Conservation (phyloP, 2,113 vertebrate species). For the Mobula birostris region DNA sequence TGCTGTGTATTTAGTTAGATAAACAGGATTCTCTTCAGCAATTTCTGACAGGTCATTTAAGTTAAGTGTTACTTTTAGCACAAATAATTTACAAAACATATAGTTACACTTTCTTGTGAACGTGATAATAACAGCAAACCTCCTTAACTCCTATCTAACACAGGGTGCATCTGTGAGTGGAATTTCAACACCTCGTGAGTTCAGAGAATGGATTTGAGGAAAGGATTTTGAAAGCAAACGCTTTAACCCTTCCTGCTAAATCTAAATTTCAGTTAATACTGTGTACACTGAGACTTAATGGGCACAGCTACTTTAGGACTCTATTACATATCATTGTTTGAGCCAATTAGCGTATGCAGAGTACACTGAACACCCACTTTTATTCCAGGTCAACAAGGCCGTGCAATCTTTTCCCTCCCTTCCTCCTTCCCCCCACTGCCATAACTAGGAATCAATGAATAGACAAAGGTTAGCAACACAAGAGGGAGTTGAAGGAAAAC, state of each 20-base stretch:
- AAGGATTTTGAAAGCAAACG: background rate
- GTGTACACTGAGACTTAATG: slow-evolving; percentile 6
- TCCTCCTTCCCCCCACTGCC: background rate
- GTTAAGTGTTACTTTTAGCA: background rate
- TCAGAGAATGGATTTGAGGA: background rate
- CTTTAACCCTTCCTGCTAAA: background rate
- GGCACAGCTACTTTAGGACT: background rate
- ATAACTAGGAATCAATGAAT: background rate
- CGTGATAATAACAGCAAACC: background rate
- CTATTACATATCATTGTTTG: slow-evolving; percentile 35
- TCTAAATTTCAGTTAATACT: slow-evolving; percentile 33
- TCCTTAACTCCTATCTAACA: background rate
- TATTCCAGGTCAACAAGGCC: background rate
- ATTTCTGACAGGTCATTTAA: background rate
- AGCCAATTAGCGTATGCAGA: slow-evolving; percentile 36
- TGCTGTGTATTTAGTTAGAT: background rate
- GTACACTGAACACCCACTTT: slow-evolving; percentile 33
- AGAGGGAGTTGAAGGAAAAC: slow-evolving; percentile 40
- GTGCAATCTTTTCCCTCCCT: background rate
- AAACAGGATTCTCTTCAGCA: background rate
- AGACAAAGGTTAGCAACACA: slow-evolving; percentile 32
- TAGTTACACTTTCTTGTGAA: background rate
- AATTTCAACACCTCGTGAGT: background rate
- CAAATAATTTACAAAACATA: background rate
- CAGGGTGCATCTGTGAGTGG: background rate